These are phyloP conservation scores for Anoplophora glabripennis DNA, from an alignment of 1,140 invertebrate species.

Conservation along the genomic window DNA sequence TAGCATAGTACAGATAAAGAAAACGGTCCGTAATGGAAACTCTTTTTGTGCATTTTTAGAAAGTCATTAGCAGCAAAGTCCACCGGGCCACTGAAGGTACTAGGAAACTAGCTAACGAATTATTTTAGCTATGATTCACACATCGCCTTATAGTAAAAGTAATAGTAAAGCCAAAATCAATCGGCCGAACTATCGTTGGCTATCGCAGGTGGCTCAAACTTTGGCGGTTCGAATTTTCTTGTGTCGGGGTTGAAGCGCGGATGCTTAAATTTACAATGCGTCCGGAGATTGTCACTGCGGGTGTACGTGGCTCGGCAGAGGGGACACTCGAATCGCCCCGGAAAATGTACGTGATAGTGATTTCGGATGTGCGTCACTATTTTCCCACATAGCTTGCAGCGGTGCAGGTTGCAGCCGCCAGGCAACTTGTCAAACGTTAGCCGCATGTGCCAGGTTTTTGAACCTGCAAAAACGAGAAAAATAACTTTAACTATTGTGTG, in stretches of 20 bases:
- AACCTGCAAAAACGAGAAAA: conserved; percentile 76
- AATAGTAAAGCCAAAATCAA: conserved; percentile 48
- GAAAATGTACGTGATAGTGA: conserved; percentile 88
- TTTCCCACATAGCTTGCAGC: conserved; percentile 87
- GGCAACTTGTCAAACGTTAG: conserved; percentile 85
- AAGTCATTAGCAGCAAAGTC: too few relatives aligned
- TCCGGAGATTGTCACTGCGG: conserved; percentile 82
- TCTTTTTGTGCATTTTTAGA: too few relatives aligned
- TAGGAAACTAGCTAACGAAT: not conserved
- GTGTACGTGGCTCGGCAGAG: conserved; percentile 83
- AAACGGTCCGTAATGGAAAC: too few relatives aligned
- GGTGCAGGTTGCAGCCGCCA: conserved; percentile 83
- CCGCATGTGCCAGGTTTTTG: conserved; percentile 88
- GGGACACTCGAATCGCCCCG: conserved; percentile 82
- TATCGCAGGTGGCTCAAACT: conserved; percentile 51
- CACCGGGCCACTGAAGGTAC: too few relatives aligned
- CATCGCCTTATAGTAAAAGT: conserved; percentile 39
- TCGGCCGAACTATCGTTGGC: conserved; percentile 48
- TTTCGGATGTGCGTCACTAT: conserved; percentile 87
- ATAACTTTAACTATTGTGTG: conserved; percentile 47
- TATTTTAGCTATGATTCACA: conserved; percentile 31
- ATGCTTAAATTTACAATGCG: conserved; percentile 87
- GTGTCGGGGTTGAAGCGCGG: conserved; percentile 75
- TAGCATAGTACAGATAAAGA: too few relatives aligned
- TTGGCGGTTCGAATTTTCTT: conserved; percentile 69